Conservation (phyloP, 2,888 invertebrate species). For the Abrostola tripartita region DNA sequence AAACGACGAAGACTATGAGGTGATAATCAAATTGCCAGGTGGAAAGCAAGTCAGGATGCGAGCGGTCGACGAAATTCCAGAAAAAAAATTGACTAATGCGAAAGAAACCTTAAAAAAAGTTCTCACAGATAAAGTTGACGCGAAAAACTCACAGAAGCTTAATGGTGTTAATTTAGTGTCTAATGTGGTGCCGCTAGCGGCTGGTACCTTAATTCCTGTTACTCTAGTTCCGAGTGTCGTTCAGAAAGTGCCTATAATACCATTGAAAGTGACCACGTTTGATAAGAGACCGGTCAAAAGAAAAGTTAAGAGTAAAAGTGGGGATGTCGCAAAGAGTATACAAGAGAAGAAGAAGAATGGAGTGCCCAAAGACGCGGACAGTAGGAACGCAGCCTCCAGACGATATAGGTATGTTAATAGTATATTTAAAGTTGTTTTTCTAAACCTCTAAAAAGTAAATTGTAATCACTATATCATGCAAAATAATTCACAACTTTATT, state of each 20-base stretch:
- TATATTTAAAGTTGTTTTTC: too few relatives aligned
- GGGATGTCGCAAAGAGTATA: constrained; percentile 4
- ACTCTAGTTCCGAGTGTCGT: constrained; percentile 63
- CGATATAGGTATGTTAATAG: constrained; percentile 65
- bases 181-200: constrained; percentile 53
- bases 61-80: constrained; percentile 65
- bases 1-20: constrained; percentile 74
- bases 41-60: constrained; percentile 78
- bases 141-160: constrained; percentile 43
- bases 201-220: constrained; percentile 76
- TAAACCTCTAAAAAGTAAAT: too few relatives aligned
- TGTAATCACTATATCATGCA: too few relatives aligned
- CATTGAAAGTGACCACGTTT: constrained; percentile 56
- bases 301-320: constrained; percentile 53
- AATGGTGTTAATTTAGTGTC: constrained; percentile 44
- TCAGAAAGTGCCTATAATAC: constrained; percentile 70
- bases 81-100: constrained; percentile 39
- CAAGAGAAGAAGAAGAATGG: constrained; percentile 16
- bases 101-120: constrained; percentile 75
- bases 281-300: constrained; percentile 62
- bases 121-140: constrained; percentile 68
- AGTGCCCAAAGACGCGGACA: constrained; percentile 59
- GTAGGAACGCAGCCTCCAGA: constrained; percentile 76
- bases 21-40: constrained; percentile 78
- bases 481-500: too few relatives aligned